Evolutionary conservation across 2,113 vertebrate species (phyloP).

Genomic region (Barnardius zonarius): DNA sequence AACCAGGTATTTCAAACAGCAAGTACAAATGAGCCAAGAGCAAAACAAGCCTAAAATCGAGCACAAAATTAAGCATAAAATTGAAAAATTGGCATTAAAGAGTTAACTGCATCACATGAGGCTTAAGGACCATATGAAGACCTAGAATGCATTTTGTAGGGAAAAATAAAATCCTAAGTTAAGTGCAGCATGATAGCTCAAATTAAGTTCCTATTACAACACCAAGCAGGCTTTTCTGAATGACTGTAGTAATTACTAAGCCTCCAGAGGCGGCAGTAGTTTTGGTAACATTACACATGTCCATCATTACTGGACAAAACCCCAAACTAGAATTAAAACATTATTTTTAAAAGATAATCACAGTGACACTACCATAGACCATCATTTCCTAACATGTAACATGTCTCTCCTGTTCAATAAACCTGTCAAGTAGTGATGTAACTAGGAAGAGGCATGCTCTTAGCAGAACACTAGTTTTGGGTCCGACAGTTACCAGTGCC

Average conservation of each 20-base stretch:
- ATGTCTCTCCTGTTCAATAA: background rate
- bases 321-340: background rate
- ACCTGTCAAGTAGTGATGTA: accelerated
- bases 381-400: background rate
- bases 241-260: background rate
- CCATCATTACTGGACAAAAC: background rate
- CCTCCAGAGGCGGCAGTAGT: background rate
- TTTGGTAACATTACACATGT: background rate
- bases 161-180: background rate
- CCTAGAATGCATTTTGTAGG: background rate
- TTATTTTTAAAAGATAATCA: background rate
- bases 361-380: background rate
- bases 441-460: accelerated
- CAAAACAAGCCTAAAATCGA: background rate
- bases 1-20: background rate
- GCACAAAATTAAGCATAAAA: background rate
- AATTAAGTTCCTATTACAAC: background rate
- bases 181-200: background rate
- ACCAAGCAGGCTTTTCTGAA: background rate
- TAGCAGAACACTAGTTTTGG: background rate
- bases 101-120: background rate
- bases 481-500: accelerated
- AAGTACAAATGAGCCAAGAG: background rate
- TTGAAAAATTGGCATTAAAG: background rate
- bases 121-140: background rate